phyloP scores from a whole-genome alignment of 2,113 vertebrate species.

The Alces alces region DNA sequence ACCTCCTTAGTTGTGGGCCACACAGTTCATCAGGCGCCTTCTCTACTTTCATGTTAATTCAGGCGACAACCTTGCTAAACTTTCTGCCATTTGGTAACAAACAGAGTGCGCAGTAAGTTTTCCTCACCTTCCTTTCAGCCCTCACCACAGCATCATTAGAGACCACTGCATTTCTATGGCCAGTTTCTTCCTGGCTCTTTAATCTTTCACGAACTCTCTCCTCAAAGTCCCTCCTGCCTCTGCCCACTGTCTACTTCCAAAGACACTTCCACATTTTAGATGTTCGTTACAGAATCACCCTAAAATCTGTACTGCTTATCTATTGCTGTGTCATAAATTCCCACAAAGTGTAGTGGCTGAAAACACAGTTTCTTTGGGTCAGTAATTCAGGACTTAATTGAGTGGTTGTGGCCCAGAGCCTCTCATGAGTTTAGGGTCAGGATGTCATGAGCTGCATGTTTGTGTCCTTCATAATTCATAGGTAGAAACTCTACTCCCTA shows the following conservation, averaged over 20 bases:
- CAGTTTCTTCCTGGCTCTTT: neutral
- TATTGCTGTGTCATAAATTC: neutral
- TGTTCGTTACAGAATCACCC: neutral
- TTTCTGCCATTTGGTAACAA: too few relatives aligned
- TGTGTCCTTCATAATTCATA: neutral
- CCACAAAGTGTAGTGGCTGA: neutral
- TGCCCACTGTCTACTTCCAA: neutral
- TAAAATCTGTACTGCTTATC: neutral
- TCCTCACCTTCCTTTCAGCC: neutral
- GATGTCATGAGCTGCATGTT: too few relatives aligned
- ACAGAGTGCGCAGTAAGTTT: neutral
- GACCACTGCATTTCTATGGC: neutral
- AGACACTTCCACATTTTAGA: neutral
- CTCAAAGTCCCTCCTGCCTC: neutral
- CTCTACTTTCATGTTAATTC: neutral
- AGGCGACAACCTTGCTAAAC: neutral
- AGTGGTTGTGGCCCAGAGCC: neutral
- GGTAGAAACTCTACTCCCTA: neutral
- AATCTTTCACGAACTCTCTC: neutral
- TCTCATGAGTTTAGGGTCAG: neutral
- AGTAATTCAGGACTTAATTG: neutral
- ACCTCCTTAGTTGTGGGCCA: neutral
- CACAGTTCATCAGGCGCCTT: accelerated
- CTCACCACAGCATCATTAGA: neutral
- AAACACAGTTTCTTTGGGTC: neutral